phyloP scores from a whole-genome alignment of 2,797 vertebrate genomes.

The Oreonectes daqikongensis region DNA sequence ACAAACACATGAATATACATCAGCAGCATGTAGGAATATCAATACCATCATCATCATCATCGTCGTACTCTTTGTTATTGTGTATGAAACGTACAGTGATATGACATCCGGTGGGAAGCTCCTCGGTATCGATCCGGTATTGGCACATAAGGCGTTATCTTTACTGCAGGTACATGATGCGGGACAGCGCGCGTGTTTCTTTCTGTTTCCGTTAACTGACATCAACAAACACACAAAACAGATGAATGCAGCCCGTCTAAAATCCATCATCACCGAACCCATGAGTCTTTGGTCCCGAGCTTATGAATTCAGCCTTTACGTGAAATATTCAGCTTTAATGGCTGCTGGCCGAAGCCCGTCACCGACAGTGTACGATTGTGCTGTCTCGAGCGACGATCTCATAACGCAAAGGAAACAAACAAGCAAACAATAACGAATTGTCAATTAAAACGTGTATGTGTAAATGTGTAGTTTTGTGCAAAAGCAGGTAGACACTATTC shows the following conservation, averaged over 20 bases:
- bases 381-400: slow-evolving; percentile 2
- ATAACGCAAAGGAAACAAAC: neutral
- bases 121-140: slow-evolving; percentile 89
- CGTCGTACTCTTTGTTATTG: too few species aligned
- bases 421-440: neutral
- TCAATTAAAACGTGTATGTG: neutral
- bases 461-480: too few species aligned
- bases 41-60: neutral
- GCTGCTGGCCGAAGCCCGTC: neutral
- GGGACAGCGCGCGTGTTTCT: slow-evolving; percentile 88
- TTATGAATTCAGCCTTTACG: neutral
- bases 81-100: slow-evolving; percentile 87
- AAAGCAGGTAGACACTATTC: neutral
- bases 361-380: neutral
- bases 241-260: neutral
- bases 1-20: neutral
- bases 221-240: neutral
- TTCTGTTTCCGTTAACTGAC: slow-evolving; percentile 80
- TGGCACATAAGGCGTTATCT: slow-evolving; percentile 97
- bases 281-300: neutral
- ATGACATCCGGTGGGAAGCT: slow-evolving; percentile 92
- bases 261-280: neutral
- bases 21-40: neutral
- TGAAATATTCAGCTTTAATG: neutral
- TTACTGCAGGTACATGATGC: slow-evolving; percentile 93